Base-by-base conservation (phyloP, 2,113 vertebrate genomes). In the Neomonachus schauinslandi region DNA sequence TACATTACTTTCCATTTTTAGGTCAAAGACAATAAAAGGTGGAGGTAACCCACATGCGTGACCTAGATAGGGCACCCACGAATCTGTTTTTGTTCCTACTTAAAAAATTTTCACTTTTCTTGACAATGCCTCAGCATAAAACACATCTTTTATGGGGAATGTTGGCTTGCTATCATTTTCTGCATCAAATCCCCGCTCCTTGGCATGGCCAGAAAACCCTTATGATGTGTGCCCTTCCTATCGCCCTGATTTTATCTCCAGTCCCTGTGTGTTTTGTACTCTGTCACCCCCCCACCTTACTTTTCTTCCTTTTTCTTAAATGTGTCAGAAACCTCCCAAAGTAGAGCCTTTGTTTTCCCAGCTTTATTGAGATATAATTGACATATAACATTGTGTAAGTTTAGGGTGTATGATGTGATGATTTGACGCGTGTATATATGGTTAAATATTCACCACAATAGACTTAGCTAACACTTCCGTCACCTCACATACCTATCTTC, bases 171-270 rank as follows among this genome's bases (percentile, higher is more conserved):
- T 51, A 0, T 24, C 46, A 10, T 42, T 10, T 6, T 65, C 63
- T 7, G 39, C 24, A 51, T 67, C 11, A 77, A 49, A 90, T 67
- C 19, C 21, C 51, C 59, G 4, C 15, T 28, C 51, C 33, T 76
- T 24, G 19, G 63, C 63, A 15, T 7, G 12, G 65, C 33, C 65
- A 49, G 16, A 11, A n/a, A 49, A 57, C 19, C 19, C 36, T n/a
- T 5, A 22, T 0, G 59, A 12, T 4, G 1, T 28, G 5, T 2
- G 0, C 15, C 46, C 49, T 65, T n/a, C 86, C n/a, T 39, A 0
- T 21, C 18, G 39, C 18, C 55, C n/a, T 14, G 11, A 42, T 65
- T 49, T 74, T 67, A 21, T 39, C 49, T 84, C 84, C 33, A 4
- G 7, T 4, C 15, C 26, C 13, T 71, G 46, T 51, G 5, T 4